Evolutionary conservation across 2,797 vertebrate genomes (phyloP), one percentile per base, ranked within the genome.

Genomic region (Bucorvus abyssinicus): DNA sequence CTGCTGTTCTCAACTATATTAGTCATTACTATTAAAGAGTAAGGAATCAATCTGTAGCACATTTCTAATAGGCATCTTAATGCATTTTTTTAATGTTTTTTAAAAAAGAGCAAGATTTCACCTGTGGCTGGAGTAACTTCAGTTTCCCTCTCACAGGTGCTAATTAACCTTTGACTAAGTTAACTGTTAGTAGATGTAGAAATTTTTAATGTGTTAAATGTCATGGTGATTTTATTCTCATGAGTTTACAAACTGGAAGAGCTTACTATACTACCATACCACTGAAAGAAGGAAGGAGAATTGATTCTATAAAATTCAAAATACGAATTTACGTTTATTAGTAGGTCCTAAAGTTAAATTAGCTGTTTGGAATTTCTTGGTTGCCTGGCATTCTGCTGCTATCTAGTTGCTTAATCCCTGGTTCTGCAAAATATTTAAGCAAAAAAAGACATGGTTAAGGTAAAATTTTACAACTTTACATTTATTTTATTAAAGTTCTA

Each of bases 1-100:
- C 95, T 98, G 91, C 98, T 98, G 96, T 98, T 98, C 97, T 96
- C 98, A 97, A 98, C 98, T 96, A 50, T 97, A 97, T 98, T 98
- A 98, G 97, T 98, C 97, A 98, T 98, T 98, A 95, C 70, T 95
- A 92, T 95, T 95, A 97, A 97, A 92, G 95, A 97, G 91, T 96
- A 97, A 98, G 87, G 96, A 97, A 97, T 97, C 67, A 98, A 98
- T 98, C 97, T 89, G 98, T 98, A 97, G 95, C 95, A 95, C 93
- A 96, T 98, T 96, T 97, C 93, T 98, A 98, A 98, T 98, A 97
- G 95, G 97, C 57, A 83, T 89, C 59, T 90, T 92, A 93, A 83
- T 69, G 85, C 76, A 70, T 83, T 92, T 98, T 40, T 98, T 97
- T 93, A 98, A 93, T 98, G 98, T 93, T 96, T 19, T 26, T 44